Evolutionary conservation across 2,797 vertebrate species (phyloP).

Genomic region (Amniataba percoides): DNA sequence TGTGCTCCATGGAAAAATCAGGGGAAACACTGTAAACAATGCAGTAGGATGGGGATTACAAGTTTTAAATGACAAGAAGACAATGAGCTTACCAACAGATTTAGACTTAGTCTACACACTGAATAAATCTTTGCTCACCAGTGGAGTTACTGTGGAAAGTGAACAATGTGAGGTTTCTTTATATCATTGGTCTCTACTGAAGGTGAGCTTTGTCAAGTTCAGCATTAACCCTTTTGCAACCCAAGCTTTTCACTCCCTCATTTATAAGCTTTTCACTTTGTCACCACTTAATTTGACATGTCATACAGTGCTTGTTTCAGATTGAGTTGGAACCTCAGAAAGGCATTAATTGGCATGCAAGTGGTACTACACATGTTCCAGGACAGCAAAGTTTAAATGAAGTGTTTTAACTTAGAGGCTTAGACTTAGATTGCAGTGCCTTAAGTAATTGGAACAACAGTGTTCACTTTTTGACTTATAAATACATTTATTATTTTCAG

Average conservation of each 20-base stretch:
- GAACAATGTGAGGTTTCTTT: slow-evolving; percentile 43
- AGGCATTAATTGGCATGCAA: background rate
- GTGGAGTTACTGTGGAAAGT: slow-evolving; percentile 44
- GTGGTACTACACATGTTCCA: background rate
- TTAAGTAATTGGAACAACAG: background rate
- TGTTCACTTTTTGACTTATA: background rate
- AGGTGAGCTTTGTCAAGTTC: slow-evolving; percentile 7
- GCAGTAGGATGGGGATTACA: slow-evolving; percentile 73
- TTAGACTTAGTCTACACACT: slow-evolving; percentile 44
- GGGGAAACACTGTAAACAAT: slow-evolving; percentile 77
- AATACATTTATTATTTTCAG: background rate
- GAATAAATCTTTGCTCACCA: slow-evolving; percentile 55
- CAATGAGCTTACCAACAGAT: slow-evolving; percentile 68
- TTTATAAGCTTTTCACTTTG: background rate
- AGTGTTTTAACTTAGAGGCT: background rate
- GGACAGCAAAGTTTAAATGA: background rate
- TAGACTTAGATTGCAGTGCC: background rate
- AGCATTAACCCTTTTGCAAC: background rate
- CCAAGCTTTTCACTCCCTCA: background rate
- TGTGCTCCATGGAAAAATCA: slow-evolving; percentile 75
- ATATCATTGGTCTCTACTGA: background rate
- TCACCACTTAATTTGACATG: background rate
- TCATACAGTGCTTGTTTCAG: background rate
- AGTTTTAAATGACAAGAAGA: slow-evolving; percentile 75
- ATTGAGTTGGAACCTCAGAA: background rate